Conservation (phyloP, 2,113 vertebrate genomes). For the Plestiodon gilberti region DNA sequence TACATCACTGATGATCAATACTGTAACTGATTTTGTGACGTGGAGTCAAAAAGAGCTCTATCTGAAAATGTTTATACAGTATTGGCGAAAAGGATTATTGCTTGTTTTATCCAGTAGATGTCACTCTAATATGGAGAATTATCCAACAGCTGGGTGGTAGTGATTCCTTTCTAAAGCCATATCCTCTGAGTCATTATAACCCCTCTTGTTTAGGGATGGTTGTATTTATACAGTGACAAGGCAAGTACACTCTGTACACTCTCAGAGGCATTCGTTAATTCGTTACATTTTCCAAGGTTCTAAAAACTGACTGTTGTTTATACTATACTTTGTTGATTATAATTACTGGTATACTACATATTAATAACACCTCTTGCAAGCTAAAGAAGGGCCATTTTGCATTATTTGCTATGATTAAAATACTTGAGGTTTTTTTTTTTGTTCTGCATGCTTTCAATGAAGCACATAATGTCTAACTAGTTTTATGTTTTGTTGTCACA, state of each 20-base stretch:
- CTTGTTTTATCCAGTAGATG: conserved; percentile 39
- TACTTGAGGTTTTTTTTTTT: neutral
- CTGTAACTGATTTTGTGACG: neutral
- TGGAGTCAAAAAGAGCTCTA: neutral
- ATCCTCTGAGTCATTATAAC: neutral
- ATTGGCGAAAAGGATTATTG: neutral
- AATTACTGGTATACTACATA: neutral
- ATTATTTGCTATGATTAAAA: conserved; percentile 39
- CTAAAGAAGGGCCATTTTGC: neutral
- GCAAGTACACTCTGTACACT: neutral
- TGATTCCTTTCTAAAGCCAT: neutral
- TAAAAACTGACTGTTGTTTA: neutral
- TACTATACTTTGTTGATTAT: neutral
- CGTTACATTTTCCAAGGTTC: neutral
- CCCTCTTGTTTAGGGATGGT: neutral
- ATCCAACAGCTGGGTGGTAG: neutral
- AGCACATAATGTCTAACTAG: conserved; percentile 20
- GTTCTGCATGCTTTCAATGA: conserved; percentile 20
- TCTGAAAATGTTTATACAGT: no score
- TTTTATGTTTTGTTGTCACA: conserved; percentile 27
- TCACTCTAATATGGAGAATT: conserved; percentile 24
- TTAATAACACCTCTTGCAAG: neutral
- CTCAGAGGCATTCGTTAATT: neutral
- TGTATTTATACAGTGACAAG: neutral
- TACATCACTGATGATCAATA: no score